Evolutionary conservation across 2,113 vertebrate species (phyloP).

Genomic region (Columbina picui): DNA sequence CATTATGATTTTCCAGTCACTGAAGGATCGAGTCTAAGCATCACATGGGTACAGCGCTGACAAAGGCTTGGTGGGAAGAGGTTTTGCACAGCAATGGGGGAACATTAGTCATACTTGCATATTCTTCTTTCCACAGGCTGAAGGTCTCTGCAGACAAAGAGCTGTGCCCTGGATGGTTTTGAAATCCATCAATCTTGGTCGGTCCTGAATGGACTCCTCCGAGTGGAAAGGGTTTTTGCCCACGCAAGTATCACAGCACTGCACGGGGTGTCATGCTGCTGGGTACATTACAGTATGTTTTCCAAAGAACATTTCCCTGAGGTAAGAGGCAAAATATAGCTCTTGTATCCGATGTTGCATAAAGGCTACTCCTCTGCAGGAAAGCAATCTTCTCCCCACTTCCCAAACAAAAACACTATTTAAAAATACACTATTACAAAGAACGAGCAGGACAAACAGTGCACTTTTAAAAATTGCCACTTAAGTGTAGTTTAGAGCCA

Average conservation of each 20-base stretch:
- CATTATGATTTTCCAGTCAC: neutral
- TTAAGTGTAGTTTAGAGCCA: neutral
- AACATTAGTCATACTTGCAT: constrained; percentile 25
- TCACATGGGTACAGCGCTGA: neutral
- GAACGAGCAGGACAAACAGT: neutral
- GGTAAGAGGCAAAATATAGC: neutral
- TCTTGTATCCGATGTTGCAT: neutral
- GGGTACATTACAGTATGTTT: neutral
- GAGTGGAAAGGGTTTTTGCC: constrained; percentile 1
- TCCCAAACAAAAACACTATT: neutral
- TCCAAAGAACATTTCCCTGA: neutral
- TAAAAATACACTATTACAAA: neutral
- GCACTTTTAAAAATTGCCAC: neutral
- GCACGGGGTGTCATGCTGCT: fast-evolving
- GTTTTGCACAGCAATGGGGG: neutral
- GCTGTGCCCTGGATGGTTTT: neutral
- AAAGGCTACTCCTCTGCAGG: neutral
- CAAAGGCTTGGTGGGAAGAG: constrained; percentile 27
- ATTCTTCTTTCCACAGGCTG: neutral
- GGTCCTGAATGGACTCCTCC: neutral
- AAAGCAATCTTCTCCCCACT: neutral
- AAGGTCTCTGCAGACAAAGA: constrained; percentile 21
- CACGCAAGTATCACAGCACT: neutral
- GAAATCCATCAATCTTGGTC: neutral
- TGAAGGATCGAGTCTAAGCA: neutral